Conservation (phyloP, 2,888 invertebrate genomes). For the Leucoptera coffeella region DNA sequence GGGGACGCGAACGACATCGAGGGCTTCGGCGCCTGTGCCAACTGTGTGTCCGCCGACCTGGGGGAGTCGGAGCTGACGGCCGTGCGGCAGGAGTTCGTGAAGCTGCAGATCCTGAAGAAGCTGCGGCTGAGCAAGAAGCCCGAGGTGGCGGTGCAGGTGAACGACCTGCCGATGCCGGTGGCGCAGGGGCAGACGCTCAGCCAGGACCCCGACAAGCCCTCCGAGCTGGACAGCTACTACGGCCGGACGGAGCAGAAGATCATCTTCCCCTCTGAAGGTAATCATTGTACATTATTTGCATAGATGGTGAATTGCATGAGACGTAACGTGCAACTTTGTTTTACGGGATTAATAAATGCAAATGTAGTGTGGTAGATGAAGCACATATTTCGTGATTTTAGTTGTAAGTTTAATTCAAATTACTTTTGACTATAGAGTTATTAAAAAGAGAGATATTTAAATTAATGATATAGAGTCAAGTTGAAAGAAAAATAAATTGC, state of each 20-base stretch:
- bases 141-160: constrained; percentile 52
- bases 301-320: no score
- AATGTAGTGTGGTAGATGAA: no score
- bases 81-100: constrained; percentile 73
- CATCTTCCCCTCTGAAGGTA: constrained; percentile 74
- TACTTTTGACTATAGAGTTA: no score
- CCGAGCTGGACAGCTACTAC: constrained; percentile 69
- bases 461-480: no score
- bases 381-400: no score
- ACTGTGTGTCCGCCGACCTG: constrained; percentile 37
- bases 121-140: constrained; percentile 71
- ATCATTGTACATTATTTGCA: no score
- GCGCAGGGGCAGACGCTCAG: constrained; percentile 64
- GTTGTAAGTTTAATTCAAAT: no score
- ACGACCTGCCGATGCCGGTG: constrained; percentile 67
- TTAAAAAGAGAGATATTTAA: no score
- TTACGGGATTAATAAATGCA: no score
- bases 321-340: no score
- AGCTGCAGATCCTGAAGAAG: constrained; percentile 79
- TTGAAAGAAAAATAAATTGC: no score
- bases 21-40: constrained; percentile 25
- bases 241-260: constrained; percentile 80
- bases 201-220: constrained; percentile 49
- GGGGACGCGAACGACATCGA: constrained; percentile 9
- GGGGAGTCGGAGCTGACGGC: constrained; percentile 55